Base-by-base conservation (phyloP, 37 sponge, comb jelly and placozoan species). In the Beroe ovata region DNA sequence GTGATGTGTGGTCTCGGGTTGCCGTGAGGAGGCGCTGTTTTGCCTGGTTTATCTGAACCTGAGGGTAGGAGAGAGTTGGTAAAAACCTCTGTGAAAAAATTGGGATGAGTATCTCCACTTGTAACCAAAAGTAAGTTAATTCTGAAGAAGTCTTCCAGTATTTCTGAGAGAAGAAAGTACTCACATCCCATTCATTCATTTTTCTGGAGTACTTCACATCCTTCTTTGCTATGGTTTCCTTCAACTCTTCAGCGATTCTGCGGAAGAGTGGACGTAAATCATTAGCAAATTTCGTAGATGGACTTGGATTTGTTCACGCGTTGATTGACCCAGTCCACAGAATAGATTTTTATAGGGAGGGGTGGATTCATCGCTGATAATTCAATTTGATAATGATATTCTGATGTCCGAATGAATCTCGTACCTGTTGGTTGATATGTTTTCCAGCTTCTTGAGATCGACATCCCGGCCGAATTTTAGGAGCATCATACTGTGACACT, bases 381-480 rank as follows among this genome's bases (percentile, higher is more conserved):
- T n/a, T n/a, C n/a, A n/a, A n/a, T n/a, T n/a, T n/a, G n/a, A n/a
- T n/a, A n/a, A n/a, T n/a, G n/a, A n/a, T n/a, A n/a, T n/a, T n/a
- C n/a, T n/a, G 59, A 18, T 58, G 16, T 58, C 16, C 11, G 11
- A 58, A 58, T 58, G 59, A 58, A 58, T 21, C 69, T 29, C 14
- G n/a, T 72, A 62, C 63, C 63, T 94, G 89, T 94, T 94, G 36
- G 90, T 64, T 26, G 91, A 47, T 26, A 95, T 63, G 8, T 90
- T 93, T 32, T 95, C 99, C 66, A 98, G 69, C 19, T 72, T 91
- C 30, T 94, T 95, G 35, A 98, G 88, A 69, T 95, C 95, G 3
- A 98, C 98, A 11, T 95, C 88, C 3, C 94, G 90, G 0, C 99
- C 99, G 92, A 98, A 98, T 90, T 98, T 98, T 41, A 98, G 91